Evolutionary conservation across 1,140 invertebrate species (phyloP).

Genomic region (Drosophila lacteicornis): DNA sequence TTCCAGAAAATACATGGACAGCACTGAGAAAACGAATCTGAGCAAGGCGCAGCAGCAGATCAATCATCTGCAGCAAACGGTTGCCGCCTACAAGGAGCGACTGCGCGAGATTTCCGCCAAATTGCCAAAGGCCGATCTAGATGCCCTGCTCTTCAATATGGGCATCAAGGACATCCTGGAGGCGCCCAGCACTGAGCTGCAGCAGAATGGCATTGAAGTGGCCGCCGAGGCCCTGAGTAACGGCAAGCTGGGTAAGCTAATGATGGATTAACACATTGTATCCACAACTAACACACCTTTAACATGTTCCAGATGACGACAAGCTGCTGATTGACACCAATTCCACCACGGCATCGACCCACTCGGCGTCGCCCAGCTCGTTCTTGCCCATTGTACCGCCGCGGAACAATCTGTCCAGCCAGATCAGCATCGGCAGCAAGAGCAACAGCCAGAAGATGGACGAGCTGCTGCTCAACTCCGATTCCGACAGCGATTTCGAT

Average conservation of each 20-base stretch:
- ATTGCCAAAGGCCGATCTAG: slow-evolving; percentile 82
- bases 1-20: slow-evolving; percentile 77
- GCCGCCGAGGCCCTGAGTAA: slow-evolving; percentile 61
- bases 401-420: slow-evolving; percentile 87
- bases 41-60: slow-evolving; percentile 86
- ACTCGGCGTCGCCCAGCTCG: slow-evolving; percentile 66
- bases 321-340: slow-evolving; percentile 82
- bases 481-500: slow-evolving; percentile 92
- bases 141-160: slow-evolving; percentile 75
- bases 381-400: slow-evolving; percentile 89
- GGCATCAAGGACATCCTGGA: slow-evolving; percentile 82
- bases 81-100: slow-evolving; percentile 86
- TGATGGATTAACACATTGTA: too few relatives aligned
- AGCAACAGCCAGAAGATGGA: slow-evolving; percentile 92
- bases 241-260: slow-evolving; percentile 69
- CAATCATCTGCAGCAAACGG: slow-evolving; percentile 86
- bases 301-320: slow-evolving; percentile 77
- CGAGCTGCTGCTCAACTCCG: slow-evolving; percentile 91
- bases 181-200: slow-evolving; percentile 53
- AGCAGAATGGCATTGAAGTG: slow-evolving; percentile 46
- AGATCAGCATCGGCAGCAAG: slow-evolving; percentile 84
- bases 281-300: not conserved
- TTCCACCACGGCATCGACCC: slow-evolving; percentile 71
- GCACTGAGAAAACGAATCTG: slow-evolving; percentile 86
- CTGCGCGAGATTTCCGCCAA: slow-evolving; percentile 84